A percentile compares a stretch with the other conserved stretches of the same genome.
phyloP scores from a whole-genome alignment of 92 coral and sea anemone genomes.

The Pocillopora meandrina region DNA sequence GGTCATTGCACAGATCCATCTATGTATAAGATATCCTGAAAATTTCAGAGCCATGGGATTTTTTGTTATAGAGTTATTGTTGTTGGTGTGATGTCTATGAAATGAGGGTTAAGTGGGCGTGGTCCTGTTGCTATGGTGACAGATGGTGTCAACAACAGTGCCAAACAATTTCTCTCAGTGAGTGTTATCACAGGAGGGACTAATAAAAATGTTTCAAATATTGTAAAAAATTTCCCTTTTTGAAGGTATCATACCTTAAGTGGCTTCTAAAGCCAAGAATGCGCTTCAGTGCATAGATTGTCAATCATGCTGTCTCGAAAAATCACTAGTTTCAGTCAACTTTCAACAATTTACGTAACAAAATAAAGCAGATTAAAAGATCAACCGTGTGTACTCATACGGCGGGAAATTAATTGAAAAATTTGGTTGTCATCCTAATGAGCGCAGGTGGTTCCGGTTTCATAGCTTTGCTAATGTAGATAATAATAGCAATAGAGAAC shows the following conservation, averaged over 20 bases:
- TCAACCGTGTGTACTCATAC: too few relatives aligned
- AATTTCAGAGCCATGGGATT: not conserved
- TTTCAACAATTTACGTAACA: too few relatives aligned
- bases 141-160: not conserved
- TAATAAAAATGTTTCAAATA: constrained; percentile 3
- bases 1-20: not conserved
- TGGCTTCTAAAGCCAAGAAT: too few relatives aligned
- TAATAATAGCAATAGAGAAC: too few relatives aligned
- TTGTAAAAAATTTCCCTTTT: not conserved
- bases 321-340: too few relatives aligned
- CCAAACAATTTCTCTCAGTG: constrained; percentile 15
- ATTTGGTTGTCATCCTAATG: too few relatives aligned
- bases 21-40: not conserved
- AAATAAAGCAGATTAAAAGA: too few relatives aligned
- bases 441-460: too few relatives aligned
- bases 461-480: too few relatives aligned
- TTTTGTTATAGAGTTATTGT: not conserved
- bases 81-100: not conserved
- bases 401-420: too few relatives aligned
- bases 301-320: too few relatives aligned
- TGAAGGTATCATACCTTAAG: not conserved
- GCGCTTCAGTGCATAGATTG: too few relatives aligned
- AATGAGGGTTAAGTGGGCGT: not conserved
- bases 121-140: constrained; percentile 18
- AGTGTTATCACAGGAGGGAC: constrained; percentile 3